phyloP scores from a whole-genome alignment of 2,797 vertebrate species.

The Semaprochilodus insignis region DNA sequence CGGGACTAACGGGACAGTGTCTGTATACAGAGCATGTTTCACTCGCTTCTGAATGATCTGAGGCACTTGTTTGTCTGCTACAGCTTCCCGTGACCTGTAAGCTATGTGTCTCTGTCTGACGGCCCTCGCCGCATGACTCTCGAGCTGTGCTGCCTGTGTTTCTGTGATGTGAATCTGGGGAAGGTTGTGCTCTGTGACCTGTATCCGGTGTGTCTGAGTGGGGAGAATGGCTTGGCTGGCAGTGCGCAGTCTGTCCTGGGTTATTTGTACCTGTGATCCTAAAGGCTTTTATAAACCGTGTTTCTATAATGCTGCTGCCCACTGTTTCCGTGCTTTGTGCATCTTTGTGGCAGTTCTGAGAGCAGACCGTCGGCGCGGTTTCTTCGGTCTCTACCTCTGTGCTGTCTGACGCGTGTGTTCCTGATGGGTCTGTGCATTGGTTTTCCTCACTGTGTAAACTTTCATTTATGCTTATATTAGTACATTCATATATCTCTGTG shows the following conservation, averaged over 20 bases:
- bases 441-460: not conserved
- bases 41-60: not conserved
- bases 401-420: not conserved
- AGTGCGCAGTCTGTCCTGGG: not conserved
- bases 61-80: not conserved
- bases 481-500: not conserved
- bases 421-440: not conserved
- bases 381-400: constrained; percentile 5
- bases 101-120: constrained; percentile 10
- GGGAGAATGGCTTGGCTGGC: not conserved
- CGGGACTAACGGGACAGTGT: not conserved
- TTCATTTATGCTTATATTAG: constrained; percentile 5
- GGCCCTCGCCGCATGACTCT: not conserved
- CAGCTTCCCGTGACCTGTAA: not conserved
- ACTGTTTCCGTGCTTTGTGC: not conserved
- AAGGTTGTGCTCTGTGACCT: not conserved
- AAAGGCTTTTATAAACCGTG: not conserved
- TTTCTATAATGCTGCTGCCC: not conserved
- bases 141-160: not conserved
- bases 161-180: not conserved
- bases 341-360: not conserved
- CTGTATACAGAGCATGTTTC: not conserved
- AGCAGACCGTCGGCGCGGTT: not conserved
- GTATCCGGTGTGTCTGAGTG: not conserved
- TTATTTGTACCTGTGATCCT: not conserved